Conservation (phyloP, 2,113 vertebrate genomes). For the Nothocercus julius region DNA sequence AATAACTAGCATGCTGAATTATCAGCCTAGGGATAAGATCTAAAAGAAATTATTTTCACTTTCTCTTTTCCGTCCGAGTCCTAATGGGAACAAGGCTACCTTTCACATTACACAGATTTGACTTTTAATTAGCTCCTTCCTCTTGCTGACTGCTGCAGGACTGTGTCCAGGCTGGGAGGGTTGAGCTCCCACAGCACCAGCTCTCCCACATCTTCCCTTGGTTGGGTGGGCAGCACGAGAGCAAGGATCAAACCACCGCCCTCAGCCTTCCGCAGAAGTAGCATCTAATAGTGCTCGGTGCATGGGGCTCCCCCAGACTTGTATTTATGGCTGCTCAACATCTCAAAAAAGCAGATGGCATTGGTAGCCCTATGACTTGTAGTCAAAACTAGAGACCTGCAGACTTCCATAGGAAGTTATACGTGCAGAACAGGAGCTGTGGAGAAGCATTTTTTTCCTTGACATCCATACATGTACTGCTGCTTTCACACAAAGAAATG, state of each 20-base stretch:
- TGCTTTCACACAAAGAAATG: neutral
- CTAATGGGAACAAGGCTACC: neutral
- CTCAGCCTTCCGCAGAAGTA: neutral
- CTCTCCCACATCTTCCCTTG: neutral
- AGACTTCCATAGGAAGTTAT: neutral
- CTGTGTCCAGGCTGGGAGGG: neutral
- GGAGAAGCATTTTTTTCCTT: neutral
- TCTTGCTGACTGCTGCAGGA: neutral
- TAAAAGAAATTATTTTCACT: conserved; percentile 4
- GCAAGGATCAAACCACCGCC: neutral
- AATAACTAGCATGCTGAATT: neutral
- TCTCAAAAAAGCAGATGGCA: neutral
- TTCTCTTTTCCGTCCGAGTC: neutral
- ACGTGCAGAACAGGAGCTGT: fast-evolving
- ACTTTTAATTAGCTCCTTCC: neutral
- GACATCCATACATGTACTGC: fast-evolving
- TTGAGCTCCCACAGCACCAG: neutral
- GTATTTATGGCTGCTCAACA: neutral
- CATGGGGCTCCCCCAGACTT: fast-evolving
- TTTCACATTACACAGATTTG: neutral
- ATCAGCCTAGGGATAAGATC: neutral
- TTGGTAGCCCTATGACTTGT: neutral
- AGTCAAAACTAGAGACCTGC: neutral
- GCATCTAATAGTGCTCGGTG: neutral
- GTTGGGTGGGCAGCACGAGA: neutral